Evolutionary conservation across 2,888 invertebrate species (phyloP).

Genomic region (Drosophila falleni): DNA sequence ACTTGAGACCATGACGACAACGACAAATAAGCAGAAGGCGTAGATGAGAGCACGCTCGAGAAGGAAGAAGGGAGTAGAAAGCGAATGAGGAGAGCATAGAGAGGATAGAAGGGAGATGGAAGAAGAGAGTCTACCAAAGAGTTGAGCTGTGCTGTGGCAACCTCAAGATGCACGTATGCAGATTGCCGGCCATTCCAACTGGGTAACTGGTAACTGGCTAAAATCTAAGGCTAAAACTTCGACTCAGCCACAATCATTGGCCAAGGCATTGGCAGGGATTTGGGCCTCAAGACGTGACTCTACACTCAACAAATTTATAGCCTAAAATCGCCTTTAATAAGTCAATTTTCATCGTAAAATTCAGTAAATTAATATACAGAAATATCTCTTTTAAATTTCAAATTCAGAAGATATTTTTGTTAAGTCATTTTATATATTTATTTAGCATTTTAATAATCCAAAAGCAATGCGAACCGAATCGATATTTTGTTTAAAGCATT

Average conservation of each 20-base stretch:
- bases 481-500: too few species aligned
- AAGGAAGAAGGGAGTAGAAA: background rate
- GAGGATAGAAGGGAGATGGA: too few species aligned
- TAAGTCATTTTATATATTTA: too few species aligned
- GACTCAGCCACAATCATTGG: conserved; percentile 10
- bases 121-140: conserved; percentile 1
- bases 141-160: conserved; percentile 36
- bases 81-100: too few species aligned
- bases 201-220: conserved; percentile 35
- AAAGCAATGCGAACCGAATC: too few species aligned
- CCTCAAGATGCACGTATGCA: conserved; percentile 80
- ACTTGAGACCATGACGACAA: conserved; percentile 50
- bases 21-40: conserved; percentile 65
- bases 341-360: too few species aligned
- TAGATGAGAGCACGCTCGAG: conserved; percentile 44
- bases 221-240: conserved; percentile 22
- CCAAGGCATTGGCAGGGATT: conserved; percentile 44
- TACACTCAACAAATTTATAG: conserved; percentile 8
- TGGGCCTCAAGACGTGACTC: conserved; percentile 32
- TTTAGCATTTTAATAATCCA: too few species aligned
- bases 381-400: too few species aligned
- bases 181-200: conserved; percentile 72
- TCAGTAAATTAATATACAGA: too few species aligned
- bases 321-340: too few species aligned
- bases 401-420: too few species aligned